Evolutionary conservation across 2,797 vertebrate species (phyloP).

Genomic region (Hybognathus amarus): DNA sequence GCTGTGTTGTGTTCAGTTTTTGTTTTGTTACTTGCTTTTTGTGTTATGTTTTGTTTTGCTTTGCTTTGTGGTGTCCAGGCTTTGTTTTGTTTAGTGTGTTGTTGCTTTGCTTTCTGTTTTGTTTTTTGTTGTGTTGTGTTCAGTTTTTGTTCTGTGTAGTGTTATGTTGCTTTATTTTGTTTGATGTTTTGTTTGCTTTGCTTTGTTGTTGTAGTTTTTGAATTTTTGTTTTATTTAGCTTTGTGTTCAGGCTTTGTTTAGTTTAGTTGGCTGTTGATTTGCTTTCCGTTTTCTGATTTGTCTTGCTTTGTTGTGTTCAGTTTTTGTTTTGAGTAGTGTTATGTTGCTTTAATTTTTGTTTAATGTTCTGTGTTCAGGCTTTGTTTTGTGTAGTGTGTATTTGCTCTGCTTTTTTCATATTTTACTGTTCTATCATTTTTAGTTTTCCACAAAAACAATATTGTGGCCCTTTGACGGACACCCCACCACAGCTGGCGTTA

Average conservation of each 20-base stretch:
- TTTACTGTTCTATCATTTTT: not conserved
- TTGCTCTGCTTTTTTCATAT: not conserved
- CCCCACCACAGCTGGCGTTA: slow-evolving; percentile 26
- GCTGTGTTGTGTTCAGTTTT: not conserved
- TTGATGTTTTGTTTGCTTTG: not conserved
- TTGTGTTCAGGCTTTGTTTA: not conserved
- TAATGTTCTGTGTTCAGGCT: not conserved
- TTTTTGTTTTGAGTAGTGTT: not conserved
- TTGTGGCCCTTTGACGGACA: slow-evolving; percentile 40
- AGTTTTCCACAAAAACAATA: not conserved
- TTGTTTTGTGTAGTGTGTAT: not conserved
- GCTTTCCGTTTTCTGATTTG: not conserved
- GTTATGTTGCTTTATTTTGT: not conserved
- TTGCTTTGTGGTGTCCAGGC: not conserved
- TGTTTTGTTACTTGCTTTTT: not conserved
- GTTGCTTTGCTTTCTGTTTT: not conserved
- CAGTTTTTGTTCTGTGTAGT: not conserved
- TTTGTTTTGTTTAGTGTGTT: not conserved
- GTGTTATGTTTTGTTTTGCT: not conserved
- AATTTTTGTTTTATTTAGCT: too few species aligned
- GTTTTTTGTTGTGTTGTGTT: not conserved
- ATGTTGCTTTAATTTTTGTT: not conserved
- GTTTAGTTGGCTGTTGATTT: not conserved
- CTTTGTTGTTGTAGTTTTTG: not conserved
- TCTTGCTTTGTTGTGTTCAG: not conserved